These are phyloP conservation scores for Mythimna loreyi DNA, from an alignment of 2,888 invertebrate genomes.

Conservation along the genomic window DNA sequence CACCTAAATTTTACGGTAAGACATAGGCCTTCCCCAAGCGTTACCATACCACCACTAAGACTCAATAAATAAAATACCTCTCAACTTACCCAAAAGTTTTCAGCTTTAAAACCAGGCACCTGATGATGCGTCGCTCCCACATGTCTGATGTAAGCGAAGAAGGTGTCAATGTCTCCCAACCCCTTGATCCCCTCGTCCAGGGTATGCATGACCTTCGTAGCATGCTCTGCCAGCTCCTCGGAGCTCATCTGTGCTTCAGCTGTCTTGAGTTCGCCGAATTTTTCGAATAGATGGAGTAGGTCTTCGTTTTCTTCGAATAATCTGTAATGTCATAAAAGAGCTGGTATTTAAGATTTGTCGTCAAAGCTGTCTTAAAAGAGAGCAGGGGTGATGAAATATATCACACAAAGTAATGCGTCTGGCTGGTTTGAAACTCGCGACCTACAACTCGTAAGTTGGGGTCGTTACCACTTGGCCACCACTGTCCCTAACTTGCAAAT, in stretches of 20 bases:
- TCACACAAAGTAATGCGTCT: no score
- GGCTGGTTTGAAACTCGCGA: no score
- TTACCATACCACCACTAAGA: no score
- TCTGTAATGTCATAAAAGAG: slow-evolving; percentile 85
- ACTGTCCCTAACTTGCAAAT: background rate
- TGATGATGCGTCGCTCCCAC: slow-evolving; percentile 95
- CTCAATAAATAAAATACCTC: background rate
- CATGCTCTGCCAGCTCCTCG: slow-evolving; percentile 96
- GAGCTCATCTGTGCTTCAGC: slow-evolving; percentile 94
- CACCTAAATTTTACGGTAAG: no score
- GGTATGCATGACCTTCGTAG: slow-evolving; percentile 96
- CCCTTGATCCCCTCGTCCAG: slow-evolving; percentile 96
- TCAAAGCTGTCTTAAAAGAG: no score
- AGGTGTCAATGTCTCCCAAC: slow-evolving; percentile 95
- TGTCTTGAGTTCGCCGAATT: slow-evolving; percentile 94
- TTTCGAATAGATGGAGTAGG: slow-evolving; percentile 94
- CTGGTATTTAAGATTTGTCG: no score
- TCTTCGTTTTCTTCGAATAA: slow-evolving; percentile 96
- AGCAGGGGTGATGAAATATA: no score
- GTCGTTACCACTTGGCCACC: no score
- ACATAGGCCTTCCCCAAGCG: no score
- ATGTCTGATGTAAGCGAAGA: slow-evolving; percentile 94
- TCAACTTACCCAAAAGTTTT: slow-evolving; percentile 95
- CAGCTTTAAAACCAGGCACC: slow-evolving; percentile 95
- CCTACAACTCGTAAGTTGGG: no score